phyloP scores from a whole-genome alignment of 2,888 invertebrate species.

The Nemotelus pantherinus region DNA sequence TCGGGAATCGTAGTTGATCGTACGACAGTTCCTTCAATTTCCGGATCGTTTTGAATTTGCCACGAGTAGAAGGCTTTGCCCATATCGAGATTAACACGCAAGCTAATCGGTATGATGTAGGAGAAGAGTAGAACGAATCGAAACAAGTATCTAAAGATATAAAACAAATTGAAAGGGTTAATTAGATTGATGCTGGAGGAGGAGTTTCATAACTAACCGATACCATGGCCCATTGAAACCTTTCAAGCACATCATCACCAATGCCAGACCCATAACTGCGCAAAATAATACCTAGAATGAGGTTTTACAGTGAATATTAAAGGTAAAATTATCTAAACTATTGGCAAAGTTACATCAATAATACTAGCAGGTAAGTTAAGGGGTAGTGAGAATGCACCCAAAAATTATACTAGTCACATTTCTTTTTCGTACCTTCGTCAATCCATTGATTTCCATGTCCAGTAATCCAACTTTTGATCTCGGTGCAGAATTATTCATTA shows the following conservation, averaged over 20 bases:
- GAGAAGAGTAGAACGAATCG: slow-evolving; percentile 97
- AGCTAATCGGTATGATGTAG: slow-evolving; percentile 98
- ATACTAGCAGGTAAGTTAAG: too few species aligned
- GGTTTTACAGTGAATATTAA: not conserved
- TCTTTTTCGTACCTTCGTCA: slow-evolving; percentile 78
- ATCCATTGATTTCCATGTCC: slow-evolving; percentile 94
- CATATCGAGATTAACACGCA: slow-evolving; percentile 98
- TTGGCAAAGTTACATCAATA: too few species aligned
- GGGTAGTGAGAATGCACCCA: not conserved
- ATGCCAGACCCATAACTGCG: slow-evolving; percentile 88
- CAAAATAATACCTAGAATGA: slow-evolving; percentile 77
- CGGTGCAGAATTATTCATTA: slow-evolving; percentile 98
- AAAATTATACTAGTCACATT: not conserved
- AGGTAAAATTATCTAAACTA: not conserved
- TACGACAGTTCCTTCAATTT: slow-evolving; percentile 94
- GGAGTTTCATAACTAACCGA: slow-evolving; percentile 53
- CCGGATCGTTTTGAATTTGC: slow-evolving; percentile 92
- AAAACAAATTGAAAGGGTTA: slow-evolving; percentile 5
- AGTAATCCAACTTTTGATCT: slow-evolving; percentile 95
- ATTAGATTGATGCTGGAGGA: not conserved
- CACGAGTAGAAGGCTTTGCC: slow-evolving; percentile 98
- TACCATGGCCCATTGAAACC: slow-evolving; percentile 98
- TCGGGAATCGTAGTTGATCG: slow-evolving; percentile 98
- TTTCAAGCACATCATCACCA: slow-evolving; percentile 96
- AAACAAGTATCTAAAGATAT: slow-evolving; percentile 80